These are phyloP conservation scores for Nomada fucata DNA, from an alignment of 2,888 invertebrate species.

Conservation along the genomic window DNA sequence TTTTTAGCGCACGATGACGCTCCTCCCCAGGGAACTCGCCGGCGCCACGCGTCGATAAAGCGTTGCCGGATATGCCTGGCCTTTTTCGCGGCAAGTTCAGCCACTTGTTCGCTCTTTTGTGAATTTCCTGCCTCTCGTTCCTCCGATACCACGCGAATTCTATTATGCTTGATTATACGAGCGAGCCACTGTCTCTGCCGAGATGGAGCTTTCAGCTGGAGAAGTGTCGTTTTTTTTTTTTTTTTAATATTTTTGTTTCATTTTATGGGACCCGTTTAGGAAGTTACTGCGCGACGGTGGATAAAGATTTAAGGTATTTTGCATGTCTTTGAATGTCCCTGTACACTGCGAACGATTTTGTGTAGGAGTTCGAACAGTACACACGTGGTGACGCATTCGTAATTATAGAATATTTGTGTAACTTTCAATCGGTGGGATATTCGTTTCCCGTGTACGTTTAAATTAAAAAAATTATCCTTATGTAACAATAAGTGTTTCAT, in stretches of 20 bases:
- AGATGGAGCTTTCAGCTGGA: neutral
- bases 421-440: no score
- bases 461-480: neutral
- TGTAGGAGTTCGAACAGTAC: no score
- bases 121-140: neutral
- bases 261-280: neutral
- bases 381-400: no score
- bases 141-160: neutral
- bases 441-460: neutral
- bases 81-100: neutral
- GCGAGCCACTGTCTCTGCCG: neutral
- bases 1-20: constrained; percentile 20
- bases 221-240: neutral
- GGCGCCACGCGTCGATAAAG: constrained; percentile 27
- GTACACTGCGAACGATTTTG: no score
- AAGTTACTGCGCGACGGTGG: no score
- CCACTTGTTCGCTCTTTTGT: constrained; percentile 14
- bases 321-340: no score
- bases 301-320: no score
- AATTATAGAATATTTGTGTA: no score
- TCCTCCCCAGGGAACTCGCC: constrained; percentile 2
- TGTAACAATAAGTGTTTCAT: neutral
- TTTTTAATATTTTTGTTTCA: neutral
- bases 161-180: constrained; percentile 2
- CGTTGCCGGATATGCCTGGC: constrained; percentile 4